Conservation (phyloP, 2,113 vertebrate genomes). For the Turdus rufiventris region DNA sequence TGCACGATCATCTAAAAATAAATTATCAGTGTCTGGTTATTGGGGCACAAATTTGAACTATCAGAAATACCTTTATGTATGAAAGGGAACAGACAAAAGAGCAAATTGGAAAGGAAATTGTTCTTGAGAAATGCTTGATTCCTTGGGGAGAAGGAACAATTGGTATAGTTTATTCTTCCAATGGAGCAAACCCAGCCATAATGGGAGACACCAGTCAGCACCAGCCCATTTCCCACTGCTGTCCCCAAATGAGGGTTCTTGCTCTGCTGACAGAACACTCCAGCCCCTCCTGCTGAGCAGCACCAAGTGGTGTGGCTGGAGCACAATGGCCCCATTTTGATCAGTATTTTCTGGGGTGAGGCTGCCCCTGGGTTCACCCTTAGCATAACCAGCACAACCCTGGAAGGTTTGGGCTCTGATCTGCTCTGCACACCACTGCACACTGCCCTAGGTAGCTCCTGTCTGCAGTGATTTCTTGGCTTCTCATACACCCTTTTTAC, state of each 20-base stretch:
- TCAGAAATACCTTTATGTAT: background rate
- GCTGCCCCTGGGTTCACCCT: background rate
- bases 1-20: background rate
- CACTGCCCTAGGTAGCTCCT: background rate
- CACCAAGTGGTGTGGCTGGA: background rate
- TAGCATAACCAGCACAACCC: too few species aligned
- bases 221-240: background rate
- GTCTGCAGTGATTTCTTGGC: background rate
- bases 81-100: accelerated
- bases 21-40: background rate
- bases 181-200: background rate
- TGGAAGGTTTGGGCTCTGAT: background rate
- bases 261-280: too few species aligned
- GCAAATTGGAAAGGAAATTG: background rate
- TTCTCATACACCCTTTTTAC: background rate
- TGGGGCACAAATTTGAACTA: background rate
- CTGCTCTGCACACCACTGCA: background rate
- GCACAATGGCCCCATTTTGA: too few species aligned
- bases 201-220: background rate
- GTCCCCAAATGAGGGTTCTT: too few species aligned
- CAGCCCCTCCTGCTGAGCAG: background rate
- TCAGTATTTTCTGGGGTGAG: accelerated
- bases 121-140: background rate
- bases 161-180: background rate
- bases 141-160: background rate